Conservation (phyloP, 2,113 vertebrate species). For the Gorsachius goisagi region DNA sequence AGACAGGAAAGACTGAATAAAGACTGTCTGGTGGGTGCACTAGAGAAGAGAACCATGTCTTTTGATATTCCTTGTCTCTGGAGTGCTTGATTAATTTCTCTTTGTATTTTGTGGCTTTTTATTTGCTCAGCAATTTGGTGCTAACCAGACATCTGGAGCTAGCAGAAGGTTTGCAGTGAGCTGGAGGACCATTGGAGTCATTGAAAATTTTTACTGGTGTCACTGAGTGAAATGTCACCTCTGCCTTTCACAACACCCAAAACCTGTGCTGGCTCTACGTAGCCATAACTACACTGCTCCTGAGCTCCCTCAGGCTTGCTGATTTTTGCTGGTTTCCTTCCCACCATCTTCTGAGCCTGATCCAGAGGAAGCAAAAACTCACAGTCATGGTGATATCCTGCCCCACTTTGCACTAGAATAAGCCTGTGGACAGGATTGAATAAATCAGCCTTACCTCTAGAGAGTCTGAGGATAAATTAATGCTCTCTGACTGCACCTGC, state of each 20-base stretch:
- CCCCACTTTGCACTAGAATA: not conserved
- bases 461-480: not conserved
- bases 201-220: not conserved
- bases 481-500: not conserved
- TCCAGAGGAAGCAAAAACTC: not conserved
- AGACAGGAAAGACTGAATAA: not conserved
- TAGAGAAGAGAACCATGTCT: not conserved
- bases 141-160: not conserved
- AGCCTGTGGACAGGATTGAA: not conserved
- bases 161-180: not conserved
- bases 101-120: not conserved
- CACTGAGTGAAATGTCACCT: not conserved
- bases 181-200: not conserved
- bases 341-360: not conserved
- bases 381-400: not conserved
- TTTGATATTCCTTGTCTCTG: not conserved
- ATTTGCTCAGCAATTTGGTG: not conserved
- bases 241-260: not conserved
- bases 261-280: not conserved
- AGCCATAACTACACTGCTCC: not conserved
- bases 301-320: not conserved
- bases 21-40: not conserved
- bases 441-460: not conserved
- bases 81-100: not conserved
- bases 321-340: not conserved